Conservation (phyloP, 30 jellyfish, hydroid and myxozoan species). For the Hydra vulgaris region DNA sequence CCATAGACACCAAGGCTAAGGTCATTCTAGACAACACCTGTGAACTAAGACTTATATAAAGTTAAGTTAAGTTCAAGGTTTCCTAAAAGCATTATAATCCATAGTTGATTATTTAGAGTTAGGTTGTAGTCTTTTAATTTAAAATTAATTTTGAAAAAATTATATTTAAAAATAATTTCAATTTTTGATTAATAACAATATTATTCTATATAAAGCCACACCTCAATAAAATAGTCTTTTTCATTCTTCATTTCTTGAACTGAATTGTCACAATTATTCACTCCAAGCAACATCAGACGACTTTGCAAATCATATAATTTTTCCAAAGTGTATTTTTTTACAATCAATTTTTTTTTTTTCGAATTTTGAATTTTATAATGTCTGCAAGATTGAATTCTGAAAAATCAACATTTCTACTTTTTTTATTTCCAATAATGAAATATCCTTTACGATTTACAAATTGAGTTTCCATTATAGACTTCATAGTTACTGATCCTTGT, state of each 20-base stretch:
- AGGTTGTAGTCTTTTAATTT: no score
- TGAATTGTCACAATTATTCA: slow-evolving; percentile 20
- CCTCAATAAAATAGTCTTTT: slow-evolving; percentile 54
- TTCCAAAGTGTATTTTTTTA: neutral
- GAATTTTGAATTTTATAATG: neutral
- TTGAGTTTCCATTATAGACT: slow-evolving; percentile 52
- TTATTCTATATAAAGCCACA: no score
- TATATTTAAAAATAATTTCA: no score
- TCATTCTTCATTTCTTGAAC: slow-evolving; percentile 30
- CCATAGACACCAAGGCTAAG: no score
- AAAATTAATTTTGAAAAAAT: no score
- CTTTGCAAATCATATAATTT: slow-evolving; percentile 56
- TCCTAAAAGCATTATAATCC: no score
- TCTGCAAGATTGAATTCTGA: neutral
- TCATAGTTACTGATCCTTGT: slow-evolving; percentile 54
- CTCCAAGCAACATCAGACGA: slow-evolving; percentile 48
- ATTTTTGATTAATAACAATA: no score
- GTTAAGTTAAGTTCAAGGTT: no score
- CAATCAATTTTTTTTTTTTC: neutral
- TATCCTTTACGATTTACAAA: slow-evolving; percentile 40
- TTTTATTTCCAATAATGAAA: slow-evolving; percentile 43
- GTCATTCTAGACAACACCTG: no score
- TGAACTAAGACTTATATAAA: no score
- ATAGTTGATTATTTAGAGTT: no score
- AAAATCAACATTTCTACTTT: slow-evolving; percentile 4